Evolutionary conservation across 2,113 vertebrate species (phyloP), one percentile per base, ranked within the genome.

Genomic region (Rafetus swinhoei): DNA sequence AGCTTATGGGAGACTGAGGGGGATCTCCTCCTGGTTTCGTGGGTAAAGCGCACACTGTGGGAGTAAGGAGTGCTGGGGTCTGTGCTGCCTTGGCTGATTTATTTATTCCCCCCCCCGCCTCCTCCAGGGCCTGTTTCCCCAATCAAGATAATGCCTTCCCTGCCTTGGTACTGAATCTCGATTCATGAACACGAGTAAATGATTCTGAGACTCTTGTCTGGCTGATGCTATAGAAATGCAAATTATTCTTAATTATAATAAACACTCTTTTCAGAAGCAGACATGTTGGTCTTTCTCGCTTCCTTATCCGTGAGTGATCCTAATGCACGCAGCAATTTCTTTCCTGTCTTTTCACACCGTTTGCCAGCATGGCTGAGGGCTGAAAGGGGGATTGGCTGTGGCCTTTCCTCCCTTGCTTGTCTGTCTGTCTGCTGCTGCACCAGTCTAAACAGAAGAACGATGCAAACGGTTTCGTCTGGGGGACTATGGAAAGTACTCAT

Each of bases 171-270:
- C 1, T 57, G 86, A 54, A 82, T 56, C 69, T 45, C 1, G 54
- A 5, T 12, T 60, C 50, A 9, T 14, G 79, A 19, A 84, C 79
- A 3, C 10, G 59, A 2, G 1, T 81, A 14, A 32, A 88, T 82
- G 57, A 52, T 88, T 89, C 59, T 25, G 84, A 35, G 86, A 69
- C 25, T 1, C 25, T 39, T 84, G 9, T 86, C 87, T 92, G 90
- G 93, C 93, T 94, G 89, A 76, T 84, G 83, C 90, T 57, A 69
- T 54, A 76, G 5, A 69, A 91, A 55, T 87, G 82, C 86, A 88
- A 94, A 95, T 95, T 93, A 91, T 84, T 53, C 1, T 62, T 83
- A 57, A 92, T 85, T 77, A 82, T 79, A 88, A 88, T 88, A 77
- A 94, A 82, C 88, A 94, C n/a, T 18, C 82, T 88, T 89, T 85